Evolutionary conservation across 1,140 invertebrate species (phyloP), one percentile per base, ranked within the genome.

Genomic region (Branchinecta lindahli): DNA sequence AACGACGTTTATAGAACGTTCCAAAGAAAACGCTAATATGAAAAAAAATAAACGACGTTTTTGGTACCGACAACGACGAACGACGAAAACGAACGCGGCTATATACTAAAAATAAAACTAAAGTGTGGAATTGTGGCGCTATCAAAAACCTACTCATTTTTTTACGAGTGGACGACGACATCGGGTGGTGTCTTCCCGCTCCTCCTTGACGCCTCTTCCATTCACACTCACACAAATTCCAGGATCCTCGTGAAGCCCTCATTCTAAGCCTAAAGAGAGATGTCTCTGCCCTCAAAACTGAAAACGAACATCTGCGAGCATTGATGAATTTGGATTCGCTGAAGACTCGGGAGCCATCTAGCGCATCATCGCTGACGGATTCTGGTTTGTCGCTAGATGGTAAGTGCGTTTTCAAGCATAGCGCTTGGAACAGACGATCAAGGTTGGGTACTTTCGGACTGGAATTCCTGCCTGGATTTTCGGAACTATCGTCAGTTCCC

Each of bases 201-300:
- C n/a, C n/a, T n/a, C n/a, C n/a, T n/a, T 5, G 33, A 33, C 33
- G 2, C 33, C 33, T 33, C 33, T 33, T 1, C 5, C 33, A 33
- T 5, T 33, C 2, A 33, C 5, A 33, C 1, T 3, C 33, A 33
- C 33, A 33, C 18, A 71, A 66, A 70, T 77, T 66, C 73, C 71
- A 92, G 90, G 93, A 97, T 79, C 91, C 93, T 0, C 80, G 92
- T 71, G 94, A 96, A 77, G 90, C 92, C 15, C 78, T 96, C 2
- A 96, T 97, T 72, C 77, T 96, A 8, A 92, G 87, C 75, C 77
- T 97, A 52, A 94, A 95, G 79, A 80, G 91, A 65, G 92, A 96
- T 80, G 87, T 98, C 8, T 84, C 86, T 70, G 87, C 91, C 3
- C 83, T 96, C 45, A 87, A 95, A 75, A 86, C 86, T 72, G 95